These are phyloP conservation scores for Schizopygopsis pylzovi DNA, from an alignment of 2,797 vertebrate genomes.

Conservation along the genomic window DNA sequence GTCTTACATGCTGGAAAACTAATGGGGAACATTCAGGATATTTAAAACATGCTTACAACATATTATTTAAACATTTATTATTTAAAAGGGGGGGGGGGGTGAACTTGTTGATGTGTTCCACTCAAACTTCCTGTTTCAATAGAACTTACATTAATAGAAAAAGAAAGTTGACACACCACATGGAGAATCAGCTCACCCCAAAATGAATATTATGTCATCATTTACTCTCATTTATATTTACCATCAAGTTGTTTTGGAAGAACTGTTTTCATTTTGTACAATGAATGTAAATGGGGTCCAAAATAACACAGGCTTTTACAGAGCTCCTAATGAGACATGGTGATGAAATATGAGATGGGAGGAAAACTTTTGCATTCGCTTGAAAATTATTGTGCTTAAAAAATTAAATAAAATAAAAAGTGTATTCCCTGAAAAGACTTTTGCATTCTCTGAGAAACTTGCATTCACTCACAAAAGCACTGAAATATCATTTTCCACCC, in stretches of 20 bases:
- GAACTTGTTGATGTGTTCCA: neutral
- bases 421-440: no score
- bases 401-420: no score
- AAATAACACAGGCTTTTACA: neutral
- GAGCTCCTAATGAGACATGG: neutral
- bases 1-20: neutral
- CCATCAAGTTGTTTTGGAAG: no score
- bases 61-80: neutral
- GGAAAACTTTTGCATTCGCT: neutral
- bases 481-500: neutral
- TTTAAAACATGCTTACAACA: neutral
- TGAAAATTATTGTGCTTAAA: neutral
- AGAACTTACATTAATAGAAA: no score
- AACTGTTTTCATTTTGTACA: neutral
- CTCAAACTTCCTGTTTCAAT: no score
- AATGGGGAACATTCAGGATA: neutral
- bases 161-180: neutral
- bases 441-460: no score
- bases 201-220: no score
- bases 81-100: no score
- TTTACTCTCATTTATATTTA: no score
- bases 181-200: neutral
- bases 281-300: neutral
- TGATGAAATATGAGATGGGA: no score
- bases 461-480: no score